Evolutionary conservation across 2,797 vertebrate species (phyloP).

Genomic region (Xiphophorus birchmanni): DNA sequence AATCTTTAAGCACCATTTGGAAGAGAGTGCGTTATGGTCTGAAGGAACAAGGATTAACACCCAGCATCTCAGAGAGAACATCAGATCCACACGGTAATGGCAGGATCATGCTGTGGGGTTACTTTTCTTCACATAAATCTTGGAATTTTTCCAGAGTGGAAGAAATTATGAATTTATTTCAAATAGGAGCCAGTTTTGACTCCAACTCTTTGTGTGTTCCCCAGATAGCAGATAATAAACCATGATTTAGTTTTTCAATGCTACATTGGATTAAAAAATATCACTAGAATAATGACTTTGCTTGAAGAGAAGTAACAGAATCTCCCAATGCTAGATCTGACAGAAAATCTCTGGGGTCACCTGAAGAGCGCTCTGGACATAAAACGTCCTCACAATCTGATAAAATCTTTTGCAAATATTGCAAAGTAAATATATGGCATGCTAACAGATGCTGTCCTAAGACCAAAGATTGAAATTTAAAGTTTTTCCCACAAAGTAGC

Average conservation of each 20-base stretch:
- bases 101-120: background rate
- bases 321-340: background rate
- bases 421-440: background rate
- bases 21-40: background rate
- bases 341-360: background rate
- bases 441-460: background rate
- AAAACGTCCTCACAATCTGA: background rate
- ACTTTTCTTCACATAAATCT: background rate
- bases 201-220: background rate
- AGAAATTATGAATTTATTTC: background rate
- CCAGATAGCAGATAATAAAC: background rate
- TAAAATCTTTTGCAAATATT: background rate
- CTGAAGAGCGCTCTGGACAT: background rate
- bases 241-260: background rate
- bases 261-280: background rate
- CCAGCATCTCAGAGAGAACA: background rate
- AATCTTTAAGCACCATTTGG: background rate
- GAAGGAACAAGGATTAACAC: background rate
- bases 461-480: background rate
- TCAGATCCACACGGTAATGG: background rate
- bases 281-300: background rate
- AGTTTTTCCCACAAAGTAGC: background rate
- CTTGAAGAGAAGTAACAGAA: background rate
- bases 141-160: background rate
- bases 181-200: background rate